These are phyloP conservation scores for Acronicta leporina DNA, from an alignment of 2,888 invertebrate genomes.

Conservation along the genomic window DNA sequence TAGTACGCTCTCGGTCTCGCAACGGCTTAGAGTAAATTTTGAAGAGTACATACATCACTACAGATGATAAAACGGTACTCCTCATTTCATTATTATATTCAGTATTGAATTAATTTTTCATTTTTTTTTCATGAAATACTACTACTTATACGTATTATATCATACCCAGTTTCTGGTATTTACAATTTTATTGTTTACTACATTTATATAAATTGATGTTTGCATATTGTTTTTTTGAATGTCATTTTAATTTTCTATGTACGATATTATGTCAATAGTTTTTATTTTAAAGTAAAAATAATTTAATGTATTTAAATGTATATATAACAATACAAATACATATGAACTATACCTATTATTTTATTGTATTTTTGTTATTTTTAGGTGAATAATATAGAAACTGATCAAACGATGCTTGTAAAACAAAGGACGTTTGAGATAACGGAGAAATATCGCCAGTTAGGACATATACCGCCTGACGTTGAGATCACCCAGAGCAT, in stretches of 20 bases:
- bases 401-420: conserved; percentile 92
- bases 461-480: conserved; percentile 87
- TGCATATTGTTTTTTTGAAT: conserved; percentile 28
- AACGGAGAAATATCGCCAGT: conserved; percentile 91
- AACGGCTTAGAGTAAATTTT: conserved; percentile 48
- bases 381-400: conserved; percentile 91
- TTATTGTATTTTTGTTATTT: conserved; percentile 49
- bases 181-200: conserved; percentile 18
- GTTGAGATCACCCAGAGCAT: conserved; percentile 91
- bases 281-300: conserved; percentile 21
- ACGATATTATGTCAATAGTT: conserved; percentile 50
- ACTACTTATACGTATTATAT: conserved; percentile 46
- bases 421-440: conserved; percentile 93
- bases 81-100: conserved; percentile 46
- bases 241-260: conserved; percentile 45
- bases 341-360: conserved; percentile 4
- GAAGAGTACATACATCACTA: conserved; percentile 52
- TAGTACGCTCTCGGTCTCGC: conserved; percentile 42
- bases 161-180: conserved; percentile 14
- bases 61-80: conserved; percentile 47
- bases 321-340: no score
- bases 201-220: conserved; percentile 20
- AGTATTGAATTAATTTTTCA: conserved; percentile 22
- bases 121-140: conserved; percentile 33
- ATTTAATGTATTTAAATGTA: conserved; percentile 11